A percentile compares a stretch with the other conserved stretches of the same genome.
These are phyloP conservation scores for Spinus olivaceus DNA, from an alignment of 2,797 vertebrate genomes.

Conservation along the genomic window DNA sequence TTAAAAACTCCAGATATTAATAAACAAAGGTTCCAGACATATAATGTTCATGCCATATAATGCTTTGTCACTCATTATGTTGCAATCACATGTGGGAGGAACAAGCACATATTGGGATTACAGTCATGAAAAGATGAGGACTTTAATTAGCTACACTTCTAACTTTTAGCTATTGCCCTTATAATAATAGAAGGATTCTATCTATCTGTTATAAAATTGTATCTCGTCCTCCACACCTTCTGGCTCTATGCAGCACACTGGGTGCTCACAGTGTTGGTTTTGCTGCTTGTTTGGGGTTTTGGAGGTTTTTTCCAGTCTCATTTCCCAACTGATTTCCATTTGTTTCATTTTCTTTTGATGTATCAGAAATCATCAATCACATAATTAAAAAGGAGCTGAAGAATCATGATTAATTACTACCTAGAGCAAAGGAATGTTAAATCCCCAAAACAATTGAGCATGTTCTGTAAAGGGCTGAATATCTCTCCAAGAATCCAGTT, in stretches of 20 bases:
- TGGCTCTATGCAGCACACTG: background rate
- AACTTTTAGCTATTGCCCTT: background rate
- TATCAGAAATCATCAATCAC: slow-evolving; percentile 52
- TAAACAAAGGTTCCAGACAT: background rate
- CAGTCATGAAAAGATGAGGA: background rate
- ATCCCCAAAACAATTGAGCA: background rate
- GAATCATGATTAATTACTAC: slow-evolving; percentile 50
- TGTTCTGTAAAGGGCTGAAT: background rate
- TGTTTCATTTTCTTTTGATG: slow-evolving; percentile 40
- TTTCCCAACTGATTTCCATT: slow-evolving; percentile 30
- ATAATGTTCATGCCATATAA: background rate
- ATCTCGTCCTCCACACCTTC: background rate
- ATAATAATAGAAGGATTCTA: background rate
- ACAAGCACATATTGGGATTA: background rate
- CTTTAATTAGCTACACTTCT: background rate
- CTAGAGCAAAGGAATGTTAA: slow-evolving; percentile 33
- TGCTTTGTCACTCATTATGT: slow-evolving; percentile 1
- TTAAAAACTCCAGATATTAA: background rate
- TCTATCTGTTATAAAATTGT: background rate
- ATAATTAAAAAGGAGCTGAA: slow-evolving; percentile 32
- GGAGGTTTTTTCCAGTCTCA: background rate
- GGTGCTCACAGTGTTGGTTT: background rate
- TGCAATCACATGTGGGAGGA: background rate
- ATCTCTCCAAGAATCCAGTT: background rate
- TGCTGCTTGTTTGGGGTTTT: accelerated